A percentile compares a stretch with the other conserved stretches of the same genome.
Conservation (phyloP, 1,140 invertebrate genomes). For the Diploscapter pachys region DNA sequence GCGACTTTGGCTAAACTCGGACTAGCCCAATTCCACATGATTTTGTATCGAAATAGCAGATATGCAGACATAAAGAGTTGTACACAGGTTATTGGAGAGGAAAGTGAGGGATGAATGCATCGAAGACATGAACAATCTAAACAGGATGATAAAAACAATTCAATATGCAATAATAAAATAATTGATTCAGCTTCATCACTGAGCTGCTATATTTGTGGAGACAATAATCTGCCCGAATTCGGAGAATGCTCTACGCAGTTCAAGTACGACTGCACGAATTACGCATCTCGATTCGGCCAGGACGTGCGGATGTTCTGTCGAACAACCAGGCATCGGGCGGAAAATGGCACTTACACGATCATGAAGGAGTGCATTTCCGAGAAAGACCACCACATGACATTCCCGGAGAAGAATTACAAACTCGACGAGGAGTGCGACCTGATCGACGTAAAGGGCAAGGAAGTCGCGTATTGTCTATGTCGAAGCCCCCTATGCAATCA, state of each 20-base stretch:
- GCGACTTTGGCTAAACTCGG: too few species aligned
- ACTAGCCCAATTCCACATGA: too few species aligned
- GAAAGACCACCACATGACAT: slow-evolving; percentile 46
- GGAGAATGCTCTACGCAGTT: slow-evolving; percentile 48
- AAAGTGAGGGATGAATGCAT: too few species aligned
- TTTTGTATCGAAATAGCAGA: too few species aligned
- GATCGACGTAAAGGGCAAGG: slow-evolving; percentile 43
- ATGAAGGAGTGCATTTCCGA: slow-evolving; percentile 53
- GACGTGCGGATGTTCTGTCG: slow-evolving; percentile 44
- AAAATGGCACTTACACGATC: slow-evolving; percentile 47
- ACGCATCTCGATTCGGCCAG: slow-evolving; percentile 36
- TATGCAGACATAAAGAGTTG: too few species aligned
- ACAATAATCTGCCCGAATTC: slow-evolving; percentile 41
- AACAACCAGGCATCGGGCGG: slow-evolving; percentile 37
- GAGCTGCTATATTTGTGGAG: slow-evolving; percentile 45
- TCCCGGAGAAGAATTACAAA: slow-evolving; percentile 44
- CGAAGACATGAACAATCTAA: too few species aligned
- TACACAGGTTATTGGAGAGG: too few species aligned
- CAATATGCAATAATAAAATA: too few species aligned
- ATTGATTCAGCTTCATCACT: slow-evolving; percentile 21
- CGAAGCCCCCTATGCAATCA: slow-evolving; percentile 38
- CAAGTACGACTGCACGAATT: slow-evolving; percentile 43
- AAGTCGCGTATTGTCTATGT: slow-evolving; percentile 49
- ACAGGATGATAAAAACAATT: too few species aligned
- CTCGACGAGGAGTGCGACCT: slow-evolving; percentile 50